phyloP scores from a whole-genome alignment of 2,797 vertebrate species.

The Gymnoscopelus braueri region DNA sequence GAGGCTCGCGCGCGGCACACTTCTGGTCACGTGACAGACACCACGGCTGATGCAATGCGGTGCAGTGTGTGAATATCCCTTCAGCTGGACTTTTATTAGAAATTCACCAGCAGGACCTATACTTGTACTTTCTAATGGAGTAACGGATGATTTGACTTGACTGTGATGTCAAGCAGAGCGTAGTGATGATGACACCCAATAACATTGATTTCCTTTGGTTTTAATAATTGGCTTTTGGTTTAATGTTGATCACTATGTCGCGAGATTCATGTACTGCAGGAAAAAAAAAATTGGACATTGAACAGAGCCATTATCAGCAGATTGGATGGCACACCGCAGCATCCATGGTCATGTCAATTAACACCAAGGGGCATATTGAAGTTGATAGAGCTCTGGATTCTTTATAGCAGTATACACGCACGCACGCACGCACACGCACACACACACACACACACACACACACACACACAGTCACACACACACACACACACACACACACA shows the following conservation, averaged over 20 bases:
- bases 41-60: conserved; percentile 23
- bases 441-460: conserved; percentile 2
- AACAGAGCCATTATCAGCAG: too few species aligned
- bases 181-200: too few species aligned
- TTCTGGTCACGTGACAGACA: conserved; percentile 13
- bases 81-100: conserved; percentile 26
- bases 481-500: conserved; percentile 21
- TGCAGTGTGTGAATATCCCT: conserved; percentile 44
- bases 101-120: conserved; percentile 19
- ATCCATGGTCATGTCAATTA: background rate
- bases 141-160: background rate
- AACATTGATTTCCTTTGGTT: too few species aligned
- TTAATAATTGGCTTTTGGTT: too few species aligned
- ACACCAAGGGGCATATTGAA: background rate
- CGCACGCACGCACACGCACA: conserved; percentile 24
- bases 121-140: conserved; percentile 17
- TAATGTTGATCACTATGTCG: too few species aligned
- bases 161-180: too few species aligned
- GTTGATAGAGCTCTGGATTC: background rate
- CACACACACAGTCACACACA: background rate
- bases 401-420: background rate
- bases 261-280: too few species aligned
- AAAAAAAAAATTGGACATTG: too few species aligned
- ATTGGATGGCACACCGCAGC: background rate
- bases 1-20: conserved; percentile 34